A percentile compares a stretch with the other conserved stretches of the same genome.
phyloP scores from a whole-genome alignment of 2,113 vertebrate genomes.

The Gallinago paraguaiae region DNA sequence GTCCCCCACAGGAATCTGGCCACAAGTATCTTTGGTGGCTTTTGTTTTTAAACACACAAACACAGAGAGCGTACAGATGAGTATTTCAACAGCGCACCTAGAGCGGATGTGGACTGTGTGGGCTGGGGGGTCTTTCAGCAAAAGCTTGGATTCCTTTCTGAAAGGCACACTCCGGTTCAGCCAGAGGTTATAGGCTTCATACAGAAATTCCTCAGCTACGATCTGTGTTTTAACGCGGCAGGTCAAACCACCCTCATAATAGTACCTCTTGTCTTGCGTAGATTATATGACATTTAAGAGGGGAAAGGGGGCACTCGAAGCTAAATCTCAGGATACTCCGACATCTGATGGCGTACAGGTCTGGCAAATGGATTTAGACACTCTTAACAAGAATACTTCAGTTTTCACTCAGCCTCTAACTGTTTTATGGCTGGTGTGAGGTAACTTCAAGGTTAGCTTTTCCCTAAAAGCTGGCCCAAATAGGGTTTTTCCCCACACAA shows the following conservation, averaged over 20 bases:
- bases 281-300: conserved; percentile 61
- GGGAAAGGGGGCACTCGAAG: conserved; percentile 14
- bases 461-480: conserved; percentile 1
- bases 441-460: conserved; percentile 30
- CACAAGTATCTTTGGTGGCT: not conserved
- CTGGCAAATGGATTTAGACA: conserved; percentile 55
- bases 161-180: conserved; percentile 64
- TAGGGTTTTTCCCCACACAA: not conserved
- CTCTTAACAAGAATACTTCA: conserved; percentile 41
- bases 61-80: not conserved
- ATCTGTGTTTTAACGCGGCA: conserved; percentile 43
- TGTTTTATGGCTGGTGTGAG: conserved; percentile 10
- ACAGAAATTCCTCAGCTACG: conserved; percentile 55
- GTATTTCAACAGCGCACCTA: not conserved
- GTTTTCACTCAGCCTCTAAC: conserved; percentile 30
- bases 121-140: conserved; percentile 22
- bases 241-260: conserved; percentile 61
- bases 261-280: conserved; percentile 55
- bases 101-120: conserved; percentile 35
- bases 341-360: not conserved
- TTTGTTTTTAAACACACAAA: conserved; percentile 33
- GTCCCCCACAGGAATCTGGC: not conserved
- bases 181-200: conserved; percentile 62
- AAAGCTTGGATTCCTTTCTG: conserved; percentile 56
- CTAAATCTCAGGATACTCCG: conserved; percentile 44